Percentiles rank a stretch among this genome's conserved stretches.
These are phyloP conservation scores for Trichogramma dendrolimi DNA, from an alignment of 2,888 invertebrate genomes.

Conservation along the genomic window DNA sequence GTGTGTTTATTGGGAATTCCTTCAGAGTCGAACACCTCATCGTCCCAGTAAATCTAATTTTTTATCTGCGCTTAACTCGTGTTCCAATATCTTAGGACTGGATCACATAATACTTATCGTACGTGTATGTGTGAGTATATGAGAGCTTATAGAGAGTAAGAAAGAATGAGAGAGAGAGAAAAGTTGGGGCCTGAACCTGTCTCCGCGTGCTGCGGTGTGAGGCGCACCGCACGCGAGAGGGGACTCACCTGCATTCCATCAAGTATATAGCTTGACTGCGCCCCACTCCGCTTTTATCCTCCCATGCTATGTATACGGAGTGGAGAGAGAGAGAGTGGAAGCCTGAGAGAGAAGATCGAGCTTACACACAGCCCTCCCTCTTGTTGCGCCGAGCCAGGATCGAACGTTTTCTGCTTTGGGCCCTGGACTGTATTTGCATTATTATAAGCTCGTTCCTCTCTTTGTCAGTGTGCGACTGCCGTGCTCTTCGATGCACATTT, in stretches of 20 bases:
- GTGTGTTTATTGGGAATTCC: too few relatives aligned
- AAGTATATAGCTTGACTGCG: conserved; percentile 25
- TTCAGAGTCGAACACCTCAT: too few relatives aligned
- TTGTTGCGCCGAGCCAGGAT: conserved; percentile 33
- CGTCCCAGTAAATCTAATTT: too few relatives aligned
- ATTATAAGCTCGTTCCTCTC: conserved; percentile 20
- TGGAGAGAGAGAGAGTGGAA: conserved; percentile 25
- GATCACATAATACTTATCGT: conserved; percentile 37
- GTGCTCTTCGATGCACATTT: not conserved
- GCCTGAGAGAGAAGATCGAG: not conserved
- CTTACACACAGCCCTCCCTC: conserved; percentile 5
- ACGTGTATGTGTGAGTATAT: too few relatives aligned
- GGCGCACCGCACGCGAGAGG: not conserved
- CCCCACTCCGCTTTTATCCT: too few relatives aligned
- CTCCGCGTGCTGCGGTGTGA: conserved; percentile 50
- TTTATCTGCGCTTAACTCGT: not conserved
- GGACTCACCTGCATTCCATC: conserved; percentile 50
- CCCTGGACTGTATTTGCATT: conserved; percentile 10
- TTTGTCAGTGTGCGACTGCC: not conserved
- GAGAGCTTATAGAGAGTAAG: not conserved
- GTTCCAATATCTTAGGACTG: conserved; percentile 50
- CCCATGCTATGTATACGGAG: not conserved
- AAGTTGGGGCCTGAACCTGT: conserved; percentile 50
- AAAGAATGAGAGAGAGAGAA: conserved; percentile 26
- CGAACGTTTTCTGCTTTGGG: conserved; percentile 32